Conservation (phyloP, 2,888 invertebrate genomes). For the Plagiodera versicolora region DNA sequence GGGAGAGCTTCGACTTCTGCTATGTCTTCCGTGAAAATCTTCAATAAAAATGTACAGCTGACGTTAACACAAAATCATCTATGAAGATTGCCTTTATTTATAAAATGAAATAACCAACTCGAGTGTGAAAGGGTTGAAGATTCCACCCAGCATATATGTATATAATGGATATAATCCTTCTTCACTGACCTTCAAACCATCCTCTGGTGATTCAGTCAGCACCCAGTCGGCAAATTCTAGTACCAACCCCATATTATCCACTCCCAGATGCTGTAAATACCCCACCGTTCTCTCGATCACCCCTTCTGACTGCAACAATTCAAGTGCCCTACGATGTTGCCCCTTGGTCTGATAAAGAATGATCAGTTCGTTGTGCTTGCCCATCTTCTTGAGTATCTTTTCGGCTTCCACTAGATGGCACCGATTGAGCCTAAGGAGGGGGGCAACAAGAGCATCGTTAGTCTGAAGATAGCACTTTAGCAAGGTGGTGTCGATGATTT, state of each 20-base stretch:
- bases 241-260: slow-evolving; percentile 72
- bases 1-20: slow-evolving; percentile 88
- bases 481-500: slow-evolving; percentile 95
- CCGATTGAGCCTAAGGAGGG: slow-evolving; percentile 85
- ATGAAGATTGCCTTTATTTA: no score
- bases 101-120: no score
- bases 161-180: no score
- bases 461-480: slow-evolving; percentile 97
- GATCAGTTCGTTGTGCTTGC: slow-evolving; percentile 90
- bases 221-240: slow-evolving; percentile 96
- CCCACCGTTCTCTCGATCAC: slow-evolving; percentile 84
- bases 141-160: no score
- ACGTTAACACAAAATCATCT: no score
- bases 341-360: slow-evolving; percentile 95
- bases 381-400: slow-evolving; percentile 79
- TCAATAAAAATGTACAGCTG: no score
- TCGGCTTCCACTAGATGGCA: slow-evolving; percentile 95
- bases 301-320: slow-evolving; percentile 78
- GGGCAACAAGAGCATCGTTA: slow-evolving; percentile 92
- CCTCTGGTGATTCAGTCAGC: slow-evolving; percentile 79
- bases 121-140: no score
- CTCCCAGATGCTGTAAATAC: slow-evolving; percentile 87
- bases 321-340: slow-evolving; percentile 88
- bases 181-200: slow-evolving; percentile 71
- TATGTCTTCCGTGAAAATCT: slow-evolving; percentile 84